Percentiles rank a stretch among this genome's conserved stretches.
Conservation (phyloP, 2,888 invertebrate species). For the Lydus trimaculatus region DNA sequence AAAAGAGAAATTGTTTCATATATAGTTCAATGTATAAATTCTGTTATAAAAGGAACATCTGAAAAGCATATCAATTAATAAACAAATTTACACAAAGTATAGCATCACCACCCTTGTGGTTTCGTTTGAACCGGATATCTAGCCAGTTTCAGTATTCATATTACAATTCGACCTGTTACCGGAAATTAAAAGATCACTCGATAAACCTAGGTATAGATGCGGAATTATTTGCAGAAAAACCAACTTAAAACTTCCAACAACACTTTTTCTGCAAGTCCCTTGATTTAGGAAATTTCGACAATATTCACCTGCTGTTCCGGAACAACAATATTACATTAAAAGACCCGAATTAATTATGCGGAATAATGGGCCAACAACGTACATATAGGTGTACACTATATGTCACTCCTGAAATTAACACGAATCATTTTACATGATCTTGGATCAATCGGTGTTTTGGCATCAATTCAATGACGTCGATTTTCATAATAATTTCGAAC, state of each 20-base stretch:
- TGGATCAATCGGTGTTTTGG: conserved; percentile 6
- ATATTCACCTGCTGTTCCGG: too few species aligned
- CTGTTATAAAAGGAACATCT: too few species aligned
- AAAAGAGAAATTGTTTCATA: too few species aligned
- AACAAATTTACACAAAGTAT: background rate
- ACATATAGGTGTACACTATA: background rate
- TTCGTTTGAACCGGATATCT: background rate
- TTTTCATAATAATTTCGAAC: background rate
- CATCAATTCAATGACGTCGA: background rate
- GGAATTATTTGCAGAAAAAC: too few species aligned
- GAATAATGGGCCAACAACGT: background rate
- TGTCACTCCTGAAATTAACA: conserved; percentile 5
- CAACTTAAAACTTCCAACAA: too few species aligned
- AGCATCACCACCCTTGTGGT: background rate
- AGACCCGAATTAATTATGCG: background rate
- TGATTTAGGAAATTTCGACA: too few species aligned
- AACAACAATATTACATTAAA: background rate
- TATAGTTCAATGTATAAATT: too few species aligned
- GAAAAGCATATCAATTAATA: background rate
- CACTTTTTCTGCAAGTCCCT: too few species aligned
- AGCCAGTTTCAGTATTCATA: background rate
- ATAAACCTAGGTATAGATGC: background rate
- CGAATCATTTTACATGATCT: background rate
- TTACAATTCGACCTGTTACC: background rate
- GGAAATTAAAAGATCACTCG: background rate